These are phyloP conservation scores for Rhimphoctona megacephalus DNA, from an alignment of 2,888 invertebrate genomes.

Conservation along the genomic window DNA sequence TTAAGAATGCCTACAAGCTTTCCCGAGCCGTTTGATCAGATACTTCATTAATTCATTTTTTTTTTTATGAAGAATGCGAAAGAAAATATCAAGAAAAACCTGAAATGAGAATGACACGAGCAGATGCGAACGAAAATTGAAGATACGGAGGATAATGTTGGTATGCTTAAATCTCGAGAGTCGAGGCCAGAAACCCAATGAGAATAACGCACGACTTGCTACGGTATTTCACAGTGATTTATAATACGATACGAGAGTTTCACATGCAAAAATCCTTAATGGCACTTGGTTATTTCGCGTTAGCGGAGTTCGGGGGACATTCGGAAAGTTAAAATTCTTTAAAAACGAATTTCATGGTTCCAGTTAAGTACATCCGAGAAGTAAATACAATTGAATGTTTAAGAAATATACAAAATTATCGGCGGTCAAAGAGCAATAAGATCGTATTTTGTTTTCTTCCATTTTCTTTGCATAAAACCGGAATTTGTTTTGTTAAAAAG, in stretches of 20 bases:
- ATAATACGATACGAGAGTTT: conserved; percentile 40
- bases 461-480: not conserved
- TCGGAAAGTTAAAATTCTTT: conserved; percentile 3
- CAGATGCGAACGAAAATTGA: conserved; percentile 17
- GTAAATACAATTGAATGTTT: not conserved
- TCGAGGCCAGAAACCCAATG: conserved; percentile 12
- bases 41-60: not conserved
- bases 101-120: conserved; percentile 9
- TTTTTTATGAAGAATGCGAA: not conserved
- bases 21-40: not conserved
- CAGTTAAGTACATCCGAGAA: not conserved
- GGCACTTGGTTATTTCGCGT: conserved; percentile 16
- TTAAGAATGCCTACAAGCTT: not conserved
- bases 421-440: not conserved
- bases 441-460: not conserved
- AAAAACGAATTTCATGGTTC: conserved; percentile 24
- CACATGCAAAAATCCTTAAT: conserved; percentile 46
- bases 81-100: not conserved
- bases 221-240: conserved; percentile 53
- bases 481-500: not conserved
- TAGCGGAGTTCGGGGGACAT: not conserved
- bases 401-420: not conserved
- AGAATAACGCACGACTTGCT: conserved; percentile 3
- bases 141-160: conserved; percentile 38
- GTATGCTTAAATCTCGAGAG: conserved; percentile 32